A percentile compares a stretch with the other conserved stretches of the same genome.
phyloP scores from a whole-genome alignment of 1,140 invertebrate species.

The Helicorthomorpha holstii region DNA sequence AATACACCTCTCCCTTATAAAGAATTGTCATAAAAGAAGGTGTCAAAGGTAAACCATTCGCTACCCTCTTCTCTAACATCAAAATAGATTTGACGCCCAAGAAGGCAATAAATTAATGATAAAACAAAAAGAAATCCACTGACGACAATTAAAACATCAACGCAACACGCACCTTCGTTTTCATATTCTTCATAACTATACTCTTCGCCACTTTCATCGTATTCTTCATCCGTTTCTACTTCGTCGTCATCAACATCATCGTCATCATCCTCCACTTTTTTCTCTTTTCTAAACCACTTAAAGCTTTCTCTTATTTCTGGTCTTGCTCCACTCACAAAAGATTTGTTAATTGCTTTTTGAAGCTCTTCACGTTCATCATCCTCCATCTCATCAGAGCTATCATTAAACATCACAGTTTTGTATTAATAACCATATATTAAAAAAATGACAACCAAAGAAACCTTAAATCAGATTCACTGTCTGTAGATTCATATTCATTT shows the following conservation, averaged over 20 bases:
- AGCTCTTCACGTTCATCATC: slow-evolving; percentile 33
- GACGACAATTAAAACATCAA: slow-evolving; percentile 4
- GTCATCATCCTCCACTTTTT: slow-evolving; percentile 20
- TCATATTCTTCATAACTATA: slow-evolving; percentile 41
- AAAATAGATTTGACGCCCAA: not conserved
- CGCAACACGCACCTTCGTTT: slow-evolving; percentile 33
- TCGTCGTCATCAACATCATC: slow-evolving; percentile 14
- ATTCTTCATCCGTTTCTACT: slow-evolving; percentile 14
- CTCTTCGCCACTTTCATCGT: slow-evolving; percentile 38
- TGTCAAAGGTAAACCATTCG: too few species aligned
- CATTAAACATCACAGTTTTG: not conserved
- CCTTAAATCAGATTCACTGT: slow-evolving; percentile 35
- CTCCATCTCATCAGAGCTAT: slow-evolving; percentile 6
- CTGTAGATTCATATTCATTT: slow-evolving; percentile 47
- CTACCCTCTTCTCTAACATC: not conserved
- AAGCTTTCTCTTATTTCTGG: slow-evolving; percentile 37
- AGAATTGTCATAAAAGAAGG: too few species aligned
- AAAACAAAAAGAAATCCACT: not conserved
- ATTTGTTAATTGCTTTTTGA: slow-evolving; percentile 41
- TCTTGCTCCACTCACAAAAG: slow-evolving; percentile 40
- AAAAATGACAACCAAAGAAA: too few species aligned
- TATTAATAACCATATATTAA: too few species aligned
- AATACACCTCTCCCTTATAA: too few species aligned
- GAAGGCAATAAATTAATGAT: not conserved
- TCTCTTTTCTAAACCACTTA: too few species aligned